Conservation (phyloP, 2,797 vertebrate species). For the Syngnathus rostellatus region DNA sequence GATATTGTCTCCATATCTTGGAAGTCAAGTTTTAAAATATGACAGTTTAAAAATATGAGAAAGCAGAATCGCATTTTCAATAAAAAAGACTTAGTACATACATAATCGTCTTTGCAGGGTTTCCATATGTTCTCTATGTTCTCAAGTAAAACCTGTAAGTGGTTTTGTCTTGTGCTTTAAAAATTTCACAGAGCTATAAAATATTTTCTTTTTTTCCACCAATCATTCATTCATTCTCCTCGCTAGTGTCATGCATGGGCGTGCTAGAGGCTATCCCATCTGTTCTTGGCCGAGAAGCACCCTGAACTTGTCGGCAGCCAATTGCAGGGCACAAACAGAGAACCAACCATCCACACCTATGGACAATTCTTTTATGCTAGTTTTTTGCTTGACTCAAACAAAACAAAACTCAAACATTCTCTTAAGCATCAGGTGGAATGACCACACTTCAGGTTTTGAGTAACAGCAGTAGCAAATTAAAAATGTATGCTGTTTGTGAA, state of each 20-base stretch:
- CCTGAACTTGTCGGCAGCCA: no score
- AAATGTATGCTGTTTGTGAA: slow-evolving; percentile 57
- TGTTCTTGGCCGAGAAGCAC: no score
- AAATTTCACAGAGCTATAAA: background rate
- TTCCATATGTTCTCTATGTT: background rate
- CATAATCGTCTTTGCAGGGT: background rate
- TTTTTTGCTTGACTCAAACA: no score
- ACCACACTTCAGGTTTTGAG: slow-evolving; percentile 41
- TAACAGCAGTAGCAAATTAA: slow-evolving; percentile 5
- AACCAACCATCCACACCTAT: no score
- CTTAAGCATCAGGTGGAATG: slow-evolving; percentile 12
- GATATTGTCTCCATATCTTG: background rate
- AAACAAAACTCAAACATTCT: no score
- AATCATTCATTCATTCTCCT: background rate
- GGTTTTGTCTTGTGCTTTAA: background rate
- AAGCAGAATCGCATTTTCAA: background rate
- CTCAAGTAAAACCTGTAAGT: background rate
- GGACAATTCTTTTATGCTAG: no score
- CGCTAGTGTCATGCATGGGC: no score
- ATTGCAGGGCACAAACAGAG: no score
- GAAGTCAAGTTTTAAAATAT: background rate
- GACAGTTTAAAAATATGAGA: no score
- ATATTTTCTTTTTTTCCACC: background rate
- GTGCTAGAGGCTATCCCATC: no score
- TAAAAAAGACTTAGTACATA: background rate